A percentile compares a stretch with the other conserved stretches of the same genome.
These are phyloP conservation scores for Clistopyga incitator DNA, from an alignment of 2,888 invertebrate genomes.

Conservation along the genomic window DNA sequence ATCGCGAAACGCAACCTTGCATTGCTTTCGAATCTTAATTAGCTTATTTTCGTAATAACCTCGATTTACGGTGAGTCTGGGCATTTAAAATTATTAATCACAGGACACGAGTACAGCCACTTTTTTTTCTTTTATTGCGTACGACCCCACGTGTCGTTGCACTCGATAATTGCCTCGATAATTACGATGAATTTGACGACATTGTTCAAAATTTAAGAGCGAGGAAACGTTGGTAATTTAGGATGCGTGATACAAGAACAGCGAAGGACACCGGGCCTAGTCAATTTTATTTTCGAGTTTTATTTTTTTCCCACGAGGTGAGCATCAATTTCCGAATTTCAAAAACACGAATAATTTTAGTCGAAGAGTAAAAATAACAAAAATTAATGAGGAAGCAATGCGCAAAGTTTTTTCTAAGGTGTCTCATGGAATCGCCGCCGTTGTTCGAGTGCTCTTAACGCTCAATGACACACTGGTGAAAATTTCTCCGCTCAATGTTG, in stretches of 20 bases:
- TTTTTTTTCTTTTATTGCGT: neutral
- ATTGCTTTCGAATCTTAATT: constrained; percentile 75
- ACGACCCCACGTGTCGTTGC: constrained; percentile 3
- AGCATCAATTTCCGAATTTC: too few relatives aligned
- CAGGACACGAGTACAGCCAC: neutral
- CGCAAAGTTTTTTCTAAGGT: too few relatives aligned
- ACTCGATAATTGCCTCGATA: neutral
- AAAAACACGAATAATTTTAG: too few relatives aligned
- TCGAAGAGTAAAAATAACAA: too few relatives aligned
- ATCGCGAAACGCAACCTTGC: constrained; percentile 68
- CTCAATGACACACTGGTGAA: too few relatives aligned
- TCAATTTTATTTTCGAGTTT: neutral
- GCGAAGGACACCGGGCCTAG: neutral
- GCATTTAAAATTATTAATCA: constrained; percentile 6
- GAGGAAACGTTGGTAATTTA: neutral
- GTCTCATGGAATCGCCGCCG: too few relatives aligned
- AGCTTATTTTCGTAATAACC: constrained; percentile 67
- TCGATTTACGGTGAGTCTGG: constrained; percentile 62
- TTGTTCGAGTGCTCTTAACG: too few relatives aligned
- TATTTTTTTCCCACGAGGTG: too few relatives aligned
- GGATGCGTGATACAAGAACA: constrained; percentile 9
- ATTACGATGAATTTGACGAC: constrained; percentile 2
- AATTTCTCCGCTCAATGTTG: too few relatives aligned
- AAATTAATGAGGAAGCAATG: too few relatives aligned
- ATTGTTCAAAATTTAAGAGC: neutral